Percentiles rank a stretch among this genome's conserved stretches.
Evolutionary conservation across 2,797 vertebrate species (phyloP).

Genomic region (Urosaurus nigricauda): DNA sequence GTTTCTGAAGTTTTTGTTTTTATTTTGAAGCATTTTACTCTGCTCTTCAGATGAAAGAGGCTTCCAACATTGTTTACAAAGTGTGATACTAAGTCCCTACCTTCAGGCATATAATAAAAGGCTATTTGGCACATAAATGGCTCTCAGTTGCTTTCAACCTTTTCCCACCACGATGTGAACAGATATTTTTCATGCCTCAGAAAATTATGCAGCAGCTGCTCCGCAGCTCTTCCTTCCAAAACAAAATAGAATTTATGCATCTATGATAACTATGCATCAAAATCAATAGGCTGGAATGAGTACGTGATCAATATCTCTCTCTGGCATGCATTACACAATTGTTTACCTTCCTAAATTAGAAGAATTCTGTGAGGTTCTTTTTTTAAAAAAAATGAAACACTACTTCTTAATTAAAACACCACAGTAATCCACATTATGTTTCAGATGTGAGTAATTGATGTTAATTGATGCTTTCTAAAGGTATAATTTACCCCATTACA

Average conservation of each 20-base stretch:
- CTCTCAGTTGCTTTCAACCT: background rate
- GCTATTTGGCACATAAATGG: background rate
- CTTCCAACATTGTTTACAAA: background rate
- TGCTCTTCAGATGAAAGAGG: background rate
- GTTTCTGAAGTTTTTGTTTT: constrained; percentile 6
- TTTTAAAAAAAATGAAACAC: background rate
- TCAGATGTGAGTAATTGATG: constrained; percentile 59
- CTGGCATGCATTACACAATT: constrained; percentile 4
- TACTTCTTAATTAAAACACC: constrained; percentile 45
- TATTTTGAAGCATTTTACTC: background rate
- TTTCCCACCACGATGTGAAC: background rate
- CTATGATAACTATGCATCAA: background rate
- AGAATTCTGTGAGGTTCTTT: background rate
- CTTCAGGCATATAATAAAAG: background rate
- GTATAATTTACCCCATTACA: constrained; percentile 45
- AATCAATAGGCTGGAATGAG: constrained; percentile 21
- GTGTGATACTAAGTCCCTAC: background rate
- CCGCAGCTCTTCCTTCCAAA: background rate
- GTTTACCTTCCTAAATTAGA: constrained; percentile 16
- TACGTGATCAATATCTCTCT: background rate
- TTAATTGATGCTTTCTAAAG: constrained; percentile 56
- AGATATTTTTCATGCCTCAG: constrained; percentile 10
- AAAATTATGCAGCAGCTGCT: background rate
- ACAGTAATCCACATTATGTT: constrained; percentile 34
- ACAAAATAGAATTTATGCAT: background rate